These are phyloP conservation scores for Sphaeramia orbicularis DNA, from an alignment of 2,797 vertebrate genomes.

Conservation along the genomic window DNA sequence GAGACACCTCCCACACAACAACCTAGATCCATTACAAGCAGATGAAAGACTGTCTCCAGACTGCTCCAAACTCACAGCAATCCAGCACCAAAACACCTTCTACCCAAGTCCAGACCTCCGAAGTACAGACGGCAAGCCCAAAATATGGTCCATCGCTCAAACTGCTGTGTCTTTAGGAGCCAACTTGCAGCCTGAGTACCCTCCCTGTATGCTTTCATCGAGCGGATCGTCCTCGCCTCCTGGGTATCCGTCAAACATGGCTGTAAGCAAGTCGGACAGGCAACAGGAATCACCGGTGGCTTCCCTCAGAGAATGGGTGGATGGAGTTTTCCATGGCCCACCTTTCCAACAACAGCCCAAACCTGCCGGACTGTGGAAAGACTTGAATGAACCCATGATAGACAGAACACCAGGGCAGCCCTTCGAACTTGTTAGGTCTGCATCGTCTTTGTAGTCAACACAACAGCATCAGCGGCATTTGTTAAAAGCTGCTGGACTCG, in stretches of 20 bases:
- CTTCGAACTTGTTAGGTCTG: slow-evolving; percentile 75
- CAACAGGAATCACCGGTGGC: slow-evolving; percentile 93
- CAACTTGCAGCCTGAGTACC: slow-evolving; percentile 87
- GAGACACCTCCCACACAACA: slow-evolving; percentile 44
- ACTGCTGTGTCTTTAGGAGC: slow-evolving; percentile 90
- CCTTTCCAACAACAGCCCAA: slow-evolving; percentile 90
- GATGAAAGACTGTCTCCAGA: slow-evolving; percentile 87
- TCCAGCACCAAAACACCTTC: slow-evolving; percentile 81
- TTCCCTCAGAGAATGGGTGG: slow-evolving; percentile 97
- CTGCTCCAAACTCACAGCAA: slow-evolving; percentile 76
- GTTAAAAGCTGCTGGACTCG: slow-evolving; percentile 50
- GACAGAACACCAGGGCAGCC: slow-evolving; percentile 86
- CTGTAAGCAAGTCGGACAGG: slow-evolving; percentile 78
- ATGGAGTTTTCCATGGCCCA: slow-evolving; percentile 95
- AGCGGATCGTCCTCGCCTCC: slow-evolving; percentile 73
- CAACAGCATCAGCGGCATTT: background rate
- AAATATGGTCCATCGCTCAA: slow-evolving; percentile 98
- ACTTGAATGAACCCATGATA: slow-evolving; percentile 76
- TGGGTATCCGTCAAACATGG: slow-evolving; percentile 78
- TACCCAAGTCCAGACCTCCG: slow-evolving; percentile 85
- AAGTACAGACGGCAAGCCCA: slow-evolving; percentile 88
- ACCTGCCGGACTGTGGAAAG: slow-evolving; percentile 89
- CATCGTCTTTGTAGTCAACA: slow-evolving; percentile 63
- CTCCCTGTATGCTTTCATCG: slow-evolving; percentile 92
- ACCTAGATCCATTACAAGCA: slow-evolving; percentile 73